Evolutionary conservation across 2,113 vertebrate genomes (phyloP), one percentile per base, ranked within the genome.

Genomic region (Reinhardtius hippoglossoides): DNA sequence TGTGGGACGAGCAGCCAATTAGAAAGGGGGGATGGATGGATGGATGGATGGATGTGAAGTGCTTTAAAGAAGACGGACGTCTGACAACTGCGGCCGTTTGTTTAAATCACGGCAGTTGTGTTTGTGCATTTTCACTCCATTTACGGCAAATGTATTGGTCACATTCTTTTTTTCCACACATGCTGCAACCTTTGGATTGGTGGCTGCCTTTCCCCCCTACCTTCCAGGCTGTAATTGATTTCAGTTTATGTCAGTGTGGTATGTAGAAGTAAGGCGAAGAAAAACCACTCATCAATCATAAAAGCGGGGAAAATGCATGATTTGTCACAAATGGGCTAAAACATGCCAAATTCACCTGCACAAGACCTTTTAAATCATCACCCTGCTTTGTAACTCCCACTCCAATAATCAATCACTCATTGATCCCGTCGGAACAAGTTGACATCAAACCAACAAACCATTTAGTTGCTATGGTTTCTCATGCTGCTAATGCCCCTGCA

Each of bases 281-380:
- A 3, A 21, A 44, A 66, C 64, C 52, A 63, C 26, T 18, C 27
- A 62, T 80, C 37, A 65, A 56, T 82, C 75, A 44, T 23, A 50
- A 79, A 65, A 58, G 35, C 69, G 48, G 59, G 59, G 55, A 74
- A 72, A 74, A 78, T 26, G 23, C 58, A 10, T 35, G 67, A 70
- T 89, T 78, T 58, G 52, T 59, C 46, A 78, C 27, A 76, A 79
- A 88, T 72, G 40, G 26, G 54, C 71, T 40, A 74, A 55, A 50
- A 74, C 52, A 3, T 64, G 35, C 24, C 40, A 70, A 78, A 79
- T 52, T 52, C 72, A 78, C 52, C 64, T 75, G 58, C 54, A 0
- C 26, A 5, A 20, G 3, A 42, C 61, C 35, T 71, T 31, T 63
- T 24, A 52, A 80, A 84, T 85, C 72, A 78, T 75, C 82, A 69